Percentiles rank a stretch among this genome's conserved stretches.
phyloP scores from a whole-genome alignment of 2,888 invertebrate species.

The Thecophora atra region DNA sequence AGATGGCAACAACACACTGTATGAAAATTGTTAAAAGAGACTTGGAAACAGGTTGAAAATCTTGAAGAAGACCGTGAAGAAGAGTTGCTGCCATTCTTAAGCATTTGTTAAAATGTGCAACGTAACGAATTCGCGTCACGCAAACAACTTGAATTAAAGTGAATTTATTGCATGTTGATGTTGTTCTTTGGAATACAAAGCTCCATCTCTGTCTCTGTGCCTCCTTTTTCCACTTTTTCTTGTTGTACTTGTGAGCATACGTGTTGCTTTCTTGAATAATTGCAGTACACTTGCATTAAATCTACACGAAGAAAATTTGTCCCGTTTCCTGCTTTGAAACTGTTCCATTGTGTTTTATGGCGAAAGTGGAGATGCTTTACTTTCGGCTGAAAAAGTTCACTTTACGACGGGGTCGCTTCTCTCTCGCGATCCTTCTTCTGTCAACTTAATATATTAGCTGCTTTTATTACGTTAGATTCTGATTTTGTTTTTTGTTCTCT shows the following conservation, averaged over 20 bases:
- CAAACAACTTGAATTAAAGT: conserved; percentile 44
- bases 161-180: conserved; percentile 34
- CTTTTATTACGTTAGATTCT: background rate
- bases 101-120: conserved; percentile 57
- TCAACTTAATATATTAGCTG: conserved; percentile 6
- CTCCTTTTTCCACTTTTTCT: too few relatives aligned
- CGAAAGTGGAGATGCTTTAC: background rate
- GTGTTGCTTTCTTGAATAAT: conserved; percentile 30
- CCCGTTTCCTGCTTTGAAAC: conserved; percentile 14
- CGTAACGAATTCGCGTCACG: conserved; percentile 60
- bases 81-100: conserved; percentile 35
- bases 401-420: background rate
- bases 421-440: background rate
- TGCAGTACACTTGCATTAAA: conserved; percentile 30
- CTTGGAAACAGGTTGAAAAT: too few relatives aligned
- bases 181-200: background rate
- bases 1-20: background rate
- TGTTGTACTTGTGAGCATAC: background rate
- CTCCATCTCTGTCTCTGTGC: background rate
- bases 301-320: conserved; percentile 28
- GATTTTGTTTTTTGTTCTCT: background rate
- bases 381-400: background rate
- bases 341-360: background rate
- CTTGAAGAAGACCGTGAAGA: too few relatives aligned
- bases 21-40: background rate